Evolutionary conservation across 2,113 vertebrate species (phyloP), one percentile per base, ranked within the genome.

Genomic region (Cephalopholis sonnerati): DNA sequence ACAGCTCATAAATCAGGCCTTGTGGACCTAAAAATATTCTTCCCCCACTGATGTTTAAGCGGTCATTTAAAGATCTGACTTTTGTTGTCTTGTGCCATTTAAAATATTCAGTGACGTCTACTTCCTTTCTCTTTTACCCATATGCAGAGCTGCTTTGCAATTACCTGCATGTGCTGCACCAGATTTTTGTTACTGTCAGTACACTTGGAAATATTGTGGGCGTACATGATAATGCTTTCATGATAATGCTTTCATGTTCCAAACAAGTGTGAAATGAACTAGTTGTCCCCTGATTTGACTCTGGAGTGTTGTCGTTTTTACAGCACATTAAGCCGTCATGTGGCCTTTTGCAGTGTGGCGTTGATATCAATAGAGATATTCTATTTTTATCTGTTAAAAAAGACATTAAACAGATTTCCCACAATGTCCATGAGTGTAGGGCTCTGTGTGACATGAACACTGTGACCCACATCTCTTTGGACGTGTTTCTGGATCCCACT

Each of bases 401-500:
- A 78, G 32, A 86, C 77, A 78, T 90, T 84, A 76, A 91, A 77
- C 78, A 88, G 86, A 92, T 91, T 91, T 88, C 72, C 77, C 63
- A 87, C 82, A 86, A 68, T 91, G 83, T 92, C 89, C 73, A 22
- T 73, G 82, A 89, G 83, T 77, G 77, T 62, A 77, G 76, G 70
- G 61, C 85, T 87, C 76, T 66, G 64, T 87, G 74, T 91, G 91
- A 92, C 90, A 92, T 36, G 81, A 87, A 86, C 77, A 74, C 84
- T 92, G 84, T 92, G 93, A 94, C 91, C 92, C 91, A 90, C 88
- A 94, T 94, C 89, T 89, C 86, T 78, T 84, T 55, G 54, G 66
- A 89, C 91, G 90, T 91, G 89, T 91, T 87, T 78, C 83, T 61
- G 48, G 62, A 84, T 89, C 89, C 87, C 89, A 89, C 84, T 91